A percentile compares a stretch with the other conserved stretches of the same genome.
Evolutionary conservation across 2,797 vertebrate genomes (phyloP).

Genomic region (Pteronotus mesoamericanus): DNA sequence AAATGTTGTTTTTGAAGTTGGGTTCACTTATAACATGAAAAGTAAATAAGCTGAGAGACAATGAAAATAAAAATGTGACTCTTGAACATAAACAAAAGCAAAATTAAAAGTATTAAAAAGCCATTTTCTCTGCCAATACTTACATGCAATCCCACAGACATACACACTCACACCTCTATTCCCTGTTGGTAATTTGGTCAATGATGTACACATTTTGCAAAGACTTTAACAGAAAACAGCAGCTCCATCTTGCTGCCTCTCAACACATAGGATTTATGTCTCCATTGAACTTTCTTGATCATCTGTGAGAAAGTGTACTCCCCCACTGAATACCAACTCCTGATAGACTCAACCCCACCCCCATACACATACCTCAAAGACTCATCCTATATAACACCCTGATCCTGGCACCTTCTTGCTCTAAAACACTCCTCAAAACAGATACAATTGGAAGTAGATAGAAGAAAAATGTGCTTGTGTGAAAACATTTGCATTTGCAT

Average conservation of each 20-base stretch:
- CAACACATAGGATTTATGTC: not conserved
- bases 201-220: not conserved
- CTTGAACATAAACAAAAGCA: not conserved
- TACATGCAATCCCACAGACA: not conserved
- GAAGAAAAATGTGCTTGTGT: not conserved
- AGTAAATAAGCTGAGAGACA: not conserved
- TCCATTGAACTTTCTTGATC: not conserved
- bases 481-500: not conserved
- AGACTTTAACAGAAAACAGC: not conserved
- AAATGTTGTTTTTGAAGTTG: not conserved
- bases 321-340: accelerated
- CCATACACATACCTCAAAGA: not conserved
- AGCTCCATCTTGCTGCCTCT: not conserved
- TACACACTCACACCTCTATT: not conserved
- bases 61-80: not conserved
- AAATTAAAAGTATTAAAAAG: not conserved
- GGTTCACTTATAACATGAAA: not conserved
- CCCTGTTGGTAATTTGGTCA: not conserved
- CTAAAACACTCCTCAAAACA: slow-evolving; percentile 6
- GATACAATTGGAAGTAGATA: not conserved
- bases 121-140: not conserved
- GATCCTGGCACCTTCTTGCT: not conserved
- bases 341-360: not conserved
- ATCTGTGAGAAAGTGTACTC: not conserved
- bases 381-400: not conserved